Conservation (phyloP, 1,140 invertebrate genomes). For the Hylyphantes graminicola region DNA sequence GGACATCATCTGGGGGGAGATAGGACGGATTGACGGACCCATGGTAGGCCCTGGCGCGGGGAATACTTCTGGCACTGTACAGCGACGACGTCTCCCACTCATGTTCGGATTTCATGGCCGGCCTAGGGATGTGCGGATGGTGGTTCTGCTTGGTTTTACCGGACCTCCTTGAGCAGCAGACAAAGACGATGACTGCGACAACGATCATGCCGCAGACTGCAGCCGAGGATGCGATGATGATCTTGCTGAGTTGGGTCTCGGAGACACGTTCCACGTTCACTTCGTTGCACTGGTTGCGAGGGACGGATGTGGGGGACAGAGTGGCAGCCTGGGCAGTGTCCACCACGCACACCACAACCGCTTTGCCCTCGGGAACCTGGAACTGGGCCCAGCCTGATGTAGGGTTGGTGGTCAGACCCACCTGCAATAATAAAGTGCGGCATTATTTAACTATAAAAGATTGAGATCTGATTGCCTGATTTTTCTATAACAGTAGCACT, state of each 20-base stretch:
- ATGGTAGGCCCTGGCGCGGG: constrained; percentile 80
- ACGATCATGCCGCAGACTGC: constrained; percentile 92
- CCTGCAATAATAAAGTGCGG: constrained; percentile 68
- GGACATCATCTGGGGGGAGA: constrained; percentile 55
- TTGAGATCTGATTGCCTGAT: too few relatives aligned
- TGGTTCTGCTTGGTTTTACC: constrained; percentile 74
- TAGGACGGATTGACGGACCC: constrained; percentile 57
- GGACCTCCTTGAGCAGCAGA: constrained; percentile 89
- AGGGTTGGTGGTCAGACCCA: constrained; percentile 92
- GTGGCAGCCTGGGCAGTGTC: constrained; percentile 78
- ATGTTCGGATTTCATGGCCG: constrained; percentile 62
- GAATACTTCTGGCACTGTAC: constrained; percentile 89
- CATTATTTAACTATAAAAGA: constrained; percentile 83
- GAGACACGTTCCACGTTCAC: constrained; percentile 69
- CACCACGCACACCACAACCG: constrained; percentile 86
- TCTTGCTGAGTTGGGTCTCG: constrained; percentile 79
- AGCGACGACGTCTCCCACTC: constrained; percentile 95
- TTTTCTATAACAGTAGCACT: too few relatives aligned
- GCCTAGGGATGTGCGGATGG: constrained; percentile 18
- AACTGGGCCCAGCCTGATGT: constrained; percentile 78
- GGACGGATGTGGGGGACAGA: constrained; percentile 84
- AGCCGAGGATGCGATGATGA: constrained; percentile 91
- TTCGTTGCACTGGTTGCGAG: constrained; percentile 87
- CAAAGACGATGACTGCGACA: constrained; percentile 89
- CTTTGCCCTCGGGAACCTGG: constrained; percentile 29